Percentiles rank a stretch among this genome's conserved stretches.
These are phyloP conservation scores for Exaiptasia diaphana DNA, from an alignment of 64 coral and sea anemone genomes.

Conservation along the genomic window DNA sequence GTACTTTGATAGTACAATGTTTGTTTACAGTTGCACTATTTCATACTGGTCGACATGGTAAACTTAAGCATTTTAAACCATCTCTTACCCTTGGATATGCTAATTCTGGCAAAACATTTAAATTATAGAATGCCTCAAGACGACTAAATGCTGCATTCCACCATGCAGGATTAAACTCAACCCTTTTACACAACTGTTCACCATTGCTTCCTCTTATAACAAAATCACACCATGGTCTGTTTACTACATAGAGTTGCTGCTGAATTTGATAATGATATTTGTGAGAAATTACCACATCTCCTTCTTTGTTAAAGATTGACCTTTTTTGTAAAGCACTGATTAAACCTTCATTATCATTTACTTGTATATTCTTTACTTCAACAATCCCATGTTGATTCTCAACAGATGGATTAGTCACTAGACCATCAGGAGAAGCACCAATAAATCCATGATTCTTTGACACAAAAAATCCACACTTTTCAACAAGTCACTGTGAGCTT, in stretches of 20 bases:
- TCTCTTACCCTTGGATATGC: slow-evolving; percentile 61
- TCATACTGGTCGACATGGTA: background rate
- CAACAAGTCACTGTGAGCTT: slow-evolving; percentile 1
- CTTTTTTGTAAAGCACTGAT: slow-evolving; percentile 44
- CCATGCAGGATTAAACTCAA: slow-evolving; percentile 47
- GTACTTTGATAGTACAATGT: too few relatives aligned
- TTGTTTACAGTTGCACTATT: too few relatives aligned
- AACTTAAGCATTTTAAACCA: background rate
- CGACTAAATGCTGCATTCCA: slow-evolving; percentile 38
- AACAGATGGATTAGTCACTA: slow-evolving; percentile 31
- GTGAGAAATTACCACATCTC: slow-evolving; percentile 35
- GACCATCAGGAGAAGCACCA: slow-evolving; percentile 59
- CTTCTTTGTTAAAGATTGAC: slow-evolving; percentile 56
- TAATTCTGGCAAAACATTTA: slow-evolving; percentile 59
- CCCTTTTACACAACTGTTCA: slow-evolving; percentile 39
- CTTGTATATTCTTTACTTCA: slow-evolving; percentile 6
- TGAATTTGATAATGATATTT: slow-evolving; percentile 73
- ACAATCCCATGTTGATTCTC: slow-evolving; percentile 12
- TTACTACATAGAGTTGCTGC: slow-evolving; percentile 57
- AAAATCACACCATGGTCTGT: slow-evolving; percentile 83
- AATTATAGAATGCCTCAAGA: slow-evolving; percentile 56
- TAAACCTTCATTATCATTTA: slow-evolving; percentile 25
- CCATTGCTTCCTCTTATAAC: slow-evolving; percentile 54
- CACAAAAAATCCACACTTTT: slow-evolving; percentile 1
- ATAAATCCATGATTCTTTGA: background rate